Conservation (phyloP, 2,797 vertebrate species). For the Sorex maritimensis region DNA sequence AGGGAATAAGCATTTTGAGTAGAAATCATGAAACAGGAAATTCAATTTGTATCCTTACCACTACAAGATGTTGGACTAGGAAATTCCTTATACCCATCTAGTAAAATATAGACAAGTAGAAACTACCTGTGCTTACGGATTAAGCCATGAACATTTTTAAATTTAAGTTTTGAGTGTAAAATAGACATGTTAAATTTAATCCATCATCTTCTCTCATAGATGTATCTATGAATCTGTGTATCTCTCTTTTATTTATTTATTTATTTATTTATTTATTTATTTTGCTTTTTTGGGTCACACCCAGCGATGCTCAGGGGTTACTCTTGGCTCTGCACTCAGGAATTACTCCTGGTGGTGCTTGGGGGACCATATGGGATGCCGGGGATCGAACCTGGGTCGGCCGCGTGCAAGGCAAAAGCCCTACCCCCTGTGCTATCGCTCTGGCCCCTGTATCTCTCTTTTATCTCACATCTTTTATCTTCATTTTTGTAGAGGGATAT, state of each 20-base stretch:
- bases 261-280: too few relatives aligned
- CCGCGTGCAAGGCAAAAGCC: too few relatives aligned
- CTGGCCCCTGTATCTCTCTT: neutral
- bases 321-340: too few relatives aligned
- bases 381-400: too few relatives aligned
- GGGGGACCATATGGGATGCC: too few relatives aligned
- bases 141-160: slow-evolving; percentile 22
- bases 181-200: slow-evolving; percentile 35
- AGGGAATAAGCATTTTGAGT: neutral
- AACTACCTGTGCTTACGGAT: neutral
- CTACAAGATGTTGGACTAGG: neutral
- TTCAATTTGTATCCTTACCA: neutral
- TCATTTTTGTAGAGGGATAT: slow-evolving; percentile 2
- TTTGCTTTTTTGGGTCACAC: too few relatives aligned
- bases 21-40: slow-evolving; percentile 31
- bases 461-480: neutral
- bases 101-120: neutral
- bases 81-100: neutral
- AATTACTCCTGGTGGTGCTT: too few relatives aligned
- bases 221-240: neutral
- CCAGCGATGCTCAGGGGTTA: too few relatives aligned
- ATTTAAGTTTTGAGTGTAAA: slow-evolving; percentile 53
- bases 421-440: too few relatives aligned
- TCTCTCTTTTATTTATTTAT: neutral
- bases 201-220: neutral